These are phyloP conservation scores for Lissocephala sabroskyi DNA, from an alignment of 2,888 invertebrate genomes.

Conservation along the genomic window DNA sequence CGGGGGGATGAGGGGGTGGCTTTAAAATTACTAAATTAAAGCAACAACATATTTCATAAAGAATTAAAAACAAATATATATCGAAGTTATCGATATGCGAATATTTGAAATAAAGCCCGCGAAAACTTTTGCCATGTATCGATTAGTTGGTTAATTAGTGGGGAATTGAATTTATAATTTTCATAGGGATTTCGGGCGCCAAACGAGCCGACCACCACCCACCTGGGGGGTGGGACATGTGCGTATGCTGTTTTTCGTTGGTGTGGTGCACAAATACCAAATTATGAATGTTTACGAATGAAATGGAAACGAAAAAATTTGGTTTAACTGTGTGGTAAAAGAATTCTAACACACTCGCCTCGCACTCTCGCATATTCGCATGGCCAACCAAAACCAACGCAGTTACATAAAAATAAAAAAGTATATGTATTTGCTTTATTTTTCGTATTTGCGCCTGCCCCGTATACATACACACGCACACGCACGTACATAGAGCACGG, in stretches of 20 bases:
- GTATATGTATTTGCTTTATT: conserved; percentile 42
- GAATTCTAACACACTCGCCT: conserved; percentile 65
- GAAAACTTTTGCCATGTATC: conserved; percentile 52
- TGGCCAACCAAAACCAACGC: conserved; percentile 55
- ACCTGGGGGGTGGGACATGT: neutral
- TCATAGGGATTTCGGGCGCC: too few relatives aligned
- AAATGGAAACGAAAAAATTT: conserved; percentile 65
- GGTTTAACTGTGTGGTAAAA: conserved; percentile 62
- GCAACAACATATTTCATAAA: conserved; percentile 20
- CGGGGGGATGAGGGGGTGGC: neutral
- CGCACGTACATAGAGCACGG: conserved; percentile 17
- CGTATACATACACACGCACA: conserved; percentile 59
- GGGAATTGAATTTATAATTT: too few relatives aligned
- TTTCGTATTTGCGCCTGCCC: conserved; percentile 35
- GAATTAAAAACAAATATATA: neutral
- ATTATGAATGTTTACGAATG: conserved; percentile 65
- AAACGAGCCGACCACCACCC: conserved; percentile 3
- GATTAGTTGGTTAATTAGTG: too few relatives aligned
- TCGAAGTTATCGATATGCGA: too few relatives aligned
- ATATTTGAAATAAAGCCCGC: conserved; percentile 11
- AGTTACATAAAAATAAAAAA: conserved; percentile 62
- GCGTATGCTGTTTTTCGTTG: neutral
- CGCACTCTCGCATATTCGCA: conserved; percentile 47
- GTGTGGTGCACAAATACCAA: conserved; percentile 52
- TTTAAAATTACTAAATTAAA: conserved; percentile 9